Base-by-base conservation (phyloP, 2,888 invertebrate species). In the Lasiommata megera region DNA sequence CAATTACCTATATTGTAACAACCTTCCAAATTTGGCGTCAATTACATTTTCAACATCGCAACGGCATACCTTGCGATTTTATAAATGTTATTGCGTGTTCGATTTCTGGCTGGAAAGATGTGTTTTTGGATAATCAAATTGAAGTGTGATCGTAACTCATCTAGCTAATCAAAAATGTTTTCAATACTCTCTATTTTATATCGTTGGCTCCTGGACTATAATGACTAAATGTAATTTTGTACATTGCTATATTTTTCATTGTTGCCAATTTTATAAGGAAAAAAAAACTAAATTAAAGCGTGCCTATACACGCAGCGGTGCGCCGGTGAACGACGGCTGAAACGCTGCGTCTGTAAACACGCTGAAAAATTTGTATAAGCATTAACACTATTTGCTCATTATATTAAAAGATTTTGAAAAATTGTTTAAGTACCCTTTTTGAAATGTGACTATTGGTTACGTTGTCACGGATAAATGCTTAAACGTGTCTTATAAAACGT, bases 231-330 rank as follows among this genome's bases (percentile, higher is more conserved):
- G 65, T 69, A 66, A 65, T 70, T 72, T 73, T 73, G 62, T 73
- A 72, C 60, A 68, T 70, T 75, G 76, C 76, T 72, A 69, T 72
- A 79, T 82, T 79, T 82, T 80, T 80, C 68, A 84, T 80, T 85
- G 87, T 88, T 87, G 88, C 86, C 86, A 88, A 87, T 61, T 65
- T 60, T 65, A 56, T 63, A 61, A n/a, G 46, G 16, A 80, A 77
- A 77, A 71, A 74, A 55, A 56, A 55, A 64, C 43, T 64, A 62
- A 64, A 61, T 61, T 58, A 54, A 53, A 62, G 56, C 34, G 34
- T 11, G 34, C 11, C 11, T 34, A 34, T 11, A 34, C 11, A 34
- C 34, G 34, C 34, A 34, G 34, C 9, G 11, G 11, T 23, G 23
- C 9, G 3, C 3, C 34, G 34, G 11, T 11, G 11, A 34, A 1